phyloP scores from a whole-genome alignment of 1,140 invertebrate species.

The Bombyx mandarina region DNA sequence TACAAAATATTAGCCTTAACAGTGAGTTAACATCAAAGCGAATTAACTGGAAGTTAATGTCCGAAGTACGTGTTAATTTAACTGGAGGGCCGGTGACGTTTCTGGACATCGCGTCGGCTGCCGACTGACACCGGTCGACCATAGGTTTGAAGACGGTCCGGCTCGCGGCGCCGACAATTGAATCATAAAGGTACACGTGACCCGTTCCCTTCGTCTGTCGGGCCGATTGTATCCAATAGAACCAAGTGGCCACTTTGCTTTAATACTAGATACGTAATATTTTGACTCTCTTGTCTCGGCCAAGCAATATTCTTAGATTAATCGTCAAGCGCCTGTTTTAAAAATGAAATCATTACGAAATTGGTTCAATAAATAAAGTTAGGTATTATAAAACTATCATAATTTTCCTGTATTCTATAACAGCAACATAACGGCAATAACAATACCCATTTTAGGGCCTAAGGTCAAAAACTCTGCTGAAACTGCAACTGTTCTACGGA shows the following conservation, averaged over 20 bases:
- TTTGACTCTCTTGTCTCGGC: not conserved
- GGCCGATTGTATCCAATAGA: not conserved
- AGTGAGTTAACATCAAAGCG: too few species aligned
- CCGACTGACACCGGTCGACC: slow-evolving; percentile 33
- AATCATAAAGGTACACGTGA: slow-evolving; percentile 44
- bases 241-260: slow-evolving; percentile 5
- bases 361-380: too few species aligned
- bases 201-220: slow-evolving; percentile 9
- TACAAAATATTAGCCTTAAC: too few species aligned
- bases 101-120: slow-evolving; percentile 13
- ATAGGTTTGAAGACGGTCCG: slow-evolving; percentile 40
- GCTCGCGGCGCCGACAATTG: slow-evolving; percentile 31
- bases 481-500: too few species aligned
- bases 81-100: slow-evolving; percentile 32
- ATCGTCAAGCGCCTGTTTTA: too few species aligned
- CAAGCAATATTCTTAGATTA: too few species aligned
- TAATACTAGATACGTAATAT: slow-evolving; percentile 18
- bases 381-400: too few species aligned
- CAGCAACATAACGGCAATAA: too few species aligned
- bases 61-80: slow-evolving; percentile 39
- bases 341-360: too few species aligned
- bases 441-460: too few species aligned
- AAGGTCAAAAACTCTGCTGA: too few species aligned
- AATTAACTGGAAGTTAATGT: slow-evolving; percentile 9
- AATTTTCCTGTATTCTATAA: too few species aligned